These are phyloP conservation scores for Andrena chrysosceles DNA, from an alignment of 2,888 invertebrate genomes.

Conservation along the genomic window DNA sequence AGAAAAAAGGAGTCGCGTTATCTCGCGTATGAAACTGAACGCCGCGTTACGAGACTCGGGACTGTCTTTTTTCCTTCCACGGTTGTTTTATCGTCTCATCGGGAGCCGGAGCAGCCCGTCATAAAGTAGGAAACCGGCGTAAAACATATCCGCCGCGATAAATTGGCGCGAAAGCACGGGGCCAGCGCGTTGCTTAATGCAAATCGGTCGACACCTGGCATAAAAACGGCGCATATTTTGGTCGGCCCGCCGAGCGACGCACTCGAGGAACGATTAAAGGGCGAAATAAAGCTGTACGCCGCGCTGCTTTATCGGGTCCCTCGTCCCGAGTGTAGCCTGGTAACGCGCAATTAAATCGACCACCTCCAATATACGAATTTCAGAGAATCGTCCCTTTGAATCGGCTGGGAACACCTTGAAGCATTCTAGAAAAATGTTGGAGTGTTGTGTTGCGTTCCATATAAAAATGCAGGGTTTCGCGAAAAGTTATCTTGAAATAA, in stretches of 20 bases:
- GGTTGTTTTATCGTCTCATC: constrained; percentile 69
- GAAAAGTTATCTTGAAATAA: too few relatives aligned
- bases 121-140: constrained; percentile 67
- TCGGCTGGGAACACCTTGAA: neutral
- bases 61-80: constrained; percentile 23
- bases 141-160: constrained; percentile 71
- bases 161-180: constrained; percentile 68
- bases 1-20: constrained; percentile 16
- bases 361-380: neutral
- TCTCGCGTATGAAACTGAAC: constrained; percentile 24
- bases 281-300: constrained; percentile 5
- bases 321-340: neutral
- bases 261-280: constrained; percentile 24
- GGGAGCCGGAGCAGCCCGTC: constrained; percentile 32
- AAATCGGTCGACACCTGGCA: constrained; percentile 65
- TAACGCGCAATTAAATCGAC: neutral
- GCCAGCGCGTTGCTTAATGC: constrained; percentile 69
- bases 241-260: neutral
- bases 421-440: too few relatives aligned
- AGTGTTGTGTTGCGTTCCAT: too few relatives aligned
- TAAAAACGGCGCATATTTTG: constrained; percentile 43
- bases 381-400: neutral
- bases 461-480: too few relatives aligned
- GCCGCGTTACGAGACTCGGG: constrained; percentile 19
- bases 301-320: neutral